Percentiles rank a stretch among this genome's conserved stretches.
phyloP scores from a whole-genome alignment of 2,113 vertebrate species.

The Clinocottus analis region DNA sequence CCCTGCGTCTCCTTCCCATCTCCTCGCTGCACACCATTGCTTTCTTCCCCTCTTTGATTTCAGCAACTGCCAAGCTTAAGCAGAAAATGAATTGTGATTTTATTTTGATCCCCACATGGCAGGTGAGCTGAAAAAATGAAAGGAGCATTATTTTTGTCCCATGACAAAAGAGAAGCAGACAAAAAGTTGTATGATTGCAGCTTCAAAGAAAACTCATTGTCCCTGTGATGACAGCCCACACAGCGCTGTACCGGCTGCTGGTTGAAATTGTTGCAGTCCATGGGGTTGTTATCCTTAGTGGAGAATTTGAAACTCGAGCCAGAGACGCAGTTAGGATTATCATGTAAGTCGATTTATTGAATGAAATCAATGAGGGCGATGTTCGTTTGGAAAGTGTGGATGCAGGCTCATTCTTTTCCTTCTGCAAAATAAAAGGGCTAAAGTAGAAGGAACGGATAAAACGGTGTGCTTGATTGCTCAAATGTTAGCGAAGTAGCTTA shows the following conservation, averaged over 20 bases:
- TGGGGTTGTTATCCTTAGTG: no score
- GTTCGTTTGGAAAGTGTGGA: no score
- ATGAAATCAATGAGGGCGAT: neutral
- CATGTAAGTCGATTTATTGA: neutral
- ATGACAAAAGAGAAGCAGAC: constrained; percentile 13
- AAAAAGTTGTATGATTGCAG: constrained; percentile 26
- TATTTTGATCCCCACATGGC: constrained; percentile 54
- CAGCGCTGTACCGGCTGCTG: neutral
- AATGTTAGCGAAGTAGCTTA: neutral
- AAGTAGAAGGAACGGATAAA: neutral
- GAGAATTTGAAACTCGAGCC: neutral
- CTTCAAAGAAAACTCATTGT: constrained; percentile 27
- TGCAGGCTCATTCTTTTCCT: neutral
- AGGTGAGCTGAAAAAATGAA: constrained; percentile 7
- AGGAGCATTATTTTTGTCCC: constrained; percentile 53
- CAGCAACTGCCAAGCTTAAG: constrained; percentile 13
- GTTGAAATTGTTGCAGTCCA: neutral
- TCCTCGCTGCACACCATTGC: constrained; percentile 22
- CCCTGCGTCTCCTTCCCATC: neutral
- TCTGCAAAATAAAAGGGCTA: neutral
- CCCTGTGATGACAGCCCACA: constrained; percentile 14
- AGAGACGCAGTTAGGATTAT: neutral
- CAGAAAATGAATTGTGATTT: constrained; percentile 35
- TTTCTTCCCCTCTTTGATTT: constrained; percentile 43
- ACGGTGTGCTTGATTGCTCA: neutral